Conservation (phyloP, 2,113 vertebrate species). For the Chrysochloris asiatica region DNA sequence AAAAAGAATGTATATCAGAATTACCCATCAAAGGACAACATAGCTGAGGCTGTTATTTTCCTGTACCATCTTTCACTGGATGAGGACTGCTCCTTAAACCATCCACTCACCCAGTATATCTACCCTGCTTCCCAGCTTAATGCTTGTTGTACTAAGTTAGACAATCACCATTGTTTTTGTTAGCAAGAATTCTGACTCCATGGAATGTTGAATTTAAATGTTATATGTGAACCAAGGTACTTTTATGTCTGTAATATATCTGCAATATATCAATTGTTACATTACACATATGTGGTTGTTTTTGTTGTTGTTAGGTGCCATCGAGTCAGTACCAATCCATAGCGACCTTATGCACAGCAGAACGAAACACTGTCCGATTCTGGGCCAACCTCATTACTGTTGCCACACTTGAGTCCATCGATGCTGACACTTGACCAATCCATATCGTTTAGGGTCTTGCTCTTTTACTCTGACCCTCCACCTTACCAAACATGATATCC, state of each 20-base stretch:
- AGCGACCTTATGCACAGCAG: too few relatives aligned
- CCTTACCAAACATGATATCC: too few relatives aligned
- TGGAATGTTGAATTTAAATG: not conserved
- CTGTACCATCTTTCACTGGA: not conserved
- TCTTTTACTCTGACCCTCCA: too few relatives aligned
- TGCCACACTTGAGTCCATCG: too few relatives aligned
- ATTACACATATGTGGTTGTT: too few relatives aligned
- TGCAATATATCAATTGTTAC: not conserved
- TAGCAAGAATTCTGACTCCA: not conserved
- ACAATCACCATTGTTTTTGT: not conserved
- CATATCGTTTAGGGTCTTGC: too few relatives aligned
- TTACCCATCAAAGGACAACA: not conserved
- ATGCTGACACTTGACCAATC: too few relatives aligned
- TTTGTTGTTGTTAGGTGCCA: too few relatives aligned
- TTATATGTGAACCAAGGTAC: not conserved
- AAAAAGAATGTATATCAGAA: not conserved
- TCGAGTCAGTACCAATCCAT: too few relatives aligned
- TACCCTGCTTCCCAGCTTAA: not conserved
- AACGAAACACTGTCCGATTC: too few relatives aligned
- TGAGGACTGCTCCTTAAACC: not conserved
- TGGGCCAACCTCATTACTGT: too few relatives aligned
- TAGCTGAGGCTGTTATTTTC: not conserved
- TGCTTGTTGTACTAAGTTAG: not conserved
- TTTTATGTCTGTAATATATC: not conserved
- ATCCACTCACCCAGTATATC: not conserved